Base-by-base conservation (phyloP, 2,113 vertebrate species). In the Catharus fuscescens region DNA sequence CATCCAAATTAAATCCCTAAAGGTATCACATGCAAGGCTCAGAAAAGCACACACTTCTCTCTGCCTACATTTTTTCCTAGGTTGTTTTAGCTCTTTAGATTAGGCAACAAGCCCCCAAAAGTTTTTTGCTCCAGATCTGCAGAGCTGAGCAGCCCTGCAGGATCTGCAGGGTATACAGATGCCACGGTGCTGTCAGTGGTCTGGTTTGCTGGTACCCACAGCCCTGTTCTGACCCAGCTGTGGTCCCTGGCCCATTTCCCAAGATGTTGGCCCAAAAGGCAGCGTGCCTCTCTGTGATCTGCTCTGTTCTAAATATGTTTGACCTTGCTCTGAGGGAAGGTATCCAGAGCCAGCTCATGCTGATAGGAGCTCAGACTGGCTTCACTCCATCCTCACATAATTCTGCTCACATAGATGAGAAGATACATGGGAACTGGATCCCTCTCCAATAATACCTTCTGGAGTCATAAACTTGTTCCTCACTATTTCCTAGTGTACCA, bases 231-330 rank as follows among this genome's bases (percentile, higher is more conserved):
- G 34, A 62, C 44, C 80, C 84, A 81, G 57, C 77, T 84, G 44
- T 74, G 66, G 18, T 69, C 61, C 48, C 78, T 81, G 80, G 91
- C 69, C 65, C 18, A 2, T 60, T 93, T 93, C 61, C 77, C 77
- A 93, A 69, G 54, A 76, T 57, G 28, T 3, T 71, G 69, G 91
- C 65, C 72, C 73, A 94, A 78, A 86, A 86, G 86, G 69, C 83
- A 95, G 60, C 54, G 80, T 95, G 62, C 50, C 38, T 94, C 60
- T 73, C 92, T 74, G 60, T 71, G 60, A 80, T 85, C 61, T 74
- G 77, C 47, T 3, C 3, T 64, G 52, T 88, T 64, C 76, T 48
- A 74, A 91, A 40, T 80, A 48, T 36, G 20, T 80, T 86, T 80
- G 56, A 52, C 56, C 81, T 94, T 96, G 59, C 40, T 81, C 60